phyloP scores from a whole-genome alignment of 2,888 invertebrate species.

The Chalcis sispes region DNA sequence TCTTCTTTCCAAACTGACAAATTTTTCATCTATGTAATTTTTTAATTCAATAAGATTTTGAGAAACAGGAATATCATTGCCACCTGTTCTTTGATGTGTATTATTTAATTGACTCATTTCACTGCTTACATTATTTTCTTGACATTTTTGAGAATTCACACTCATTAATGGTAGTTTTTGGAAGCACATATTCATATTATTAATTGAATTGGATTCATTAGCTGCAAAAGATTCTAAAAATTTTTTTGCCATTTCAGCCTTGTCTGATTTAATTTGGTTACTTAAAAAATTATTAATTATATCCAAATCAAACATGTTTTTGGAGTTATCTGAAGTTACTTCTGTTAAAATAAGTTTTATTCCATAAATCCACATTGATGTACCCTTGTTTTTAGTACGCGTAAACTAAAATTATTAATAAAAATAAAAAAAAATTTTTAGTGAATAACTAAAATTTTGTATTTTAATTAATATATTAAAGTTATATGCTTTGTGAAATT shows the following conservation, averaged over 20 bases:
- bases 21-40: slow-evolving; percentile 70
- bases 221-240: slow-evolving; percentile 57
- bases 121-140: slow-evolving; percentile 24
- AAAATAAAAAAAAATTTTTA: neutral
- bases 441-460: neutral
- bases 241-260: slow-evolving; percentile 57
- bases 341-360: slow-evolving; percentile 71
- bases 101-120: slow-evolving; percentile 7
- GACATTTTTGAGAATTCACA: slow-evolving; percentile 30
- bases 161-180: slow-evolving; percentile 53
- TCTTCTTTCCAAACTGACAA: slow-evolving; percentile 69
- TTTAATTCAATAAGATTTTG: slow-evolving; percentile 58
- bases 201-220: slow-evolving; percentile 27
- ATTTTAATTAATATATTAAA: neutral
- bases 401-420: slow-evolving; percentile 69
- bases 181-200: slow-evolving; percentile 52
- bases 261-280: slow-evolving; percentile 52
- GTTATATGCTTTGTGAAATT: neutral
- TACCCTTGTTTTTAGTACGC: slow-evolving; percentile 68
- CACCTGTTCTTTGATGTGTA: slow-evolving; percentile 31
- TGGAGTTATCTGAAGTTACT: slow-evolving; percentile 51
- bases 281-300: slow-evolving; percentile 65
- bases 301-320: slow-evolving; percentile 63
- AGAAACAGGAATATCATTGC: slow-evolving; percentile 1
- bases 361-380: slow-evolving; percentile 74